phyloP scores from a whole-genome alignment of 2,113 vertebrate species.

The Onychorhynchus coronatus region DNA sequence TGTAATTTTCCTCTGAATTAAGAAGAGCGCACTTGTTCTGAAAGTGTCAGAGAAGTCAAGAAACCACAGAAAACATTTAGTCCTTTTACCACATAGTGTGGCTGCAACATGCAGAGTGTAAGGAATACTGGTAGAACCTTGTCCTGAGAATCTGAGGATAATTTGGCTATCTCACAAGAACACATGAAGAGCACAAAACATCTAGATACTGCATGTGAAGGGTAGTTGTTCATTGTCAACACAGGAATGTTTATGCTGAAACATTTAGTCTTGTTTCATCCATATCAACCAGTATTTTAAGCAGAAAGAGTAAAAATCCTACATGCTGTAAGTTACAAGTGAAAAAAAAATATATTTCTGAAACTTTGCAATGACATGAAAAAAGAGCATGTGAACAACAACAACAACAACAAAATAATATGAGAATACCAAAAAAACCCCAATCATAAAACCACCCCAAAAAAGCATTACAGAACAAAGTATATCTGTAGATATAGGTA shows the following conservation, averaged over 20 bases:
- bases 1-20: background rate
- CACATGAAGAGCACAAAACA: background rate
- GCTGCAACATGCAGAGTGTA: background rate
- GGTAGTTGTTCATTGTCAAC: background rate
- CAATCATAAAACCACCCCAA: background rate
- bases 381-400: background rate
- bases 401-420: background rate
- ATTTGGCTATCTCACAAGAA: background rate
- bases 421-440: accelerated
- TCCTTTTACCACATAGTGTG: background rate
- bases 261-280: background rate
- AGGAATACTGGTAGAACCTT: background rate
- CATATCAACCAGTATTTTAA: background rate
- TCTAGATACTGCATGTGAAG: background rate
- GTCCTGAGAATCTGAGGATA: background rate
- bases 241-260: background rate
- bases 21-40: background rate
- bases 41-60: background rate
- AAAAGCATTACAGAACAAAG: background rate
- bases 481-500: background rate
- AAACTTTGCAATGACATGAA: background rate
- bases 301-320: background rate
- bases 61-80: background rate
- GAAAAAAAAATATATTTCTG: background rate
- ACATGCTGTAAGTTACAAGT: background rate